Conservation (phyloP, 2,888 invertebrate species). For the Eledona agricola region DNA sequence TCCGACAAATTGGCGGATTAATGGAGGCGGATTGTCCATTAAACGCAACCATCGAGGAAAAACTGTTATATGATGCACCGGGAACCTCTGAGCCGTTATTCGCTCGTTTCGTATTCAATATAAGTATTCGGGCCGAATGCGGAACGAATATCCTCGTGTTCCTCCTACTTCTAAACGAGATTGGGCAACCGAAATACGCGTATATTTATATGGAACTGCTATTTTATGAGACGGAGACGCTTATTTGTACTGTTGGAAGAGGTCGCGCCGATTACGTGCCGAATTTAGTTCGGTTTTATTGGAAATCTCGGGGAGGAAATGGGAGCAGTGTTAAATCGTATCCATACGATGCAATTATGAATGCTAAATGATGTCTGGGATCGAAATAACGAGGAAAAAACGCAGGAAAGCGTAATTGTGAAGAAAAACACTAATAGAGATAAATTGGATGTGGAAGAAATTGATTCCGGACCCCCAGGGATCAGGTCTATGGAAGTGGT, state of each 20-base stretch:
- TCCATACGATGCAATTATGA: too few relatives aligned
- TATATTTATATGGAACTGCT: conserved; percentile 15
- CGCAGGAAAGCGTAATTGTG: too few relatives aligned
- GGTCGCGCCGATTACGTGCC: conserved; percentile 29
- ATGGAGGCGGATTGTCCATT: conserved; percentile 18
- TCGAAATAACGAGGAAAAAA: too few relatives aligned
- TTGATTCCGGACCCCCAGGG: too few relatives aligned
- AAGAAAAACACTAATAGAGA: too few relatives aligned
- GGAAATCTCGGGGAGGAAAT: conserved; percentile 1
- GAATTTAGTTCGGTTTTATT: conserved; percentile 21
- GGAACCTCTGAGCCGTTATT: conserved; percentile 41
- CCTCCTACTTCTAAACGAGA: conserved; percentile 39
- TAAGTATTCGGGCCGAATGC: conserved; percentile 42
- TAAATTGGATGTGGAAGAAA: too few relatives aligned
- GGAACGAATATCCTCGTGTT: conserved; percentile 42
- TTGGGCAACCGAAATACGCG: conserved; percentile 37
- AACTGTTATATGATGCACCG: conserved; percentile 23
- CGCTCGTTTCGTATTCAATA: conserved; percentile 46
- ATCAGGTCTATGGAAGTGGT: too few relatives aligned
- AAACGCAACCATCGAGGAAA: conserved; percentile 14
- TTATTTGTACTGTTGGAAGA: conserved; percentile 17
- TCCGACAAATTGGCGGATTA: conserved; percentile 25
- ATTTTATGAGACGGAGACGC: conserved; percentile 23
- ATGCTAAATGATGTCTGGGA: too few relatives aligned
- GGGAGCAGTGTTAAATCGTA: too few relatives aligned